phyloP scores from a whole-genome alignment of 2,113 vertebrate genomes.

The Ia io region DNA sequence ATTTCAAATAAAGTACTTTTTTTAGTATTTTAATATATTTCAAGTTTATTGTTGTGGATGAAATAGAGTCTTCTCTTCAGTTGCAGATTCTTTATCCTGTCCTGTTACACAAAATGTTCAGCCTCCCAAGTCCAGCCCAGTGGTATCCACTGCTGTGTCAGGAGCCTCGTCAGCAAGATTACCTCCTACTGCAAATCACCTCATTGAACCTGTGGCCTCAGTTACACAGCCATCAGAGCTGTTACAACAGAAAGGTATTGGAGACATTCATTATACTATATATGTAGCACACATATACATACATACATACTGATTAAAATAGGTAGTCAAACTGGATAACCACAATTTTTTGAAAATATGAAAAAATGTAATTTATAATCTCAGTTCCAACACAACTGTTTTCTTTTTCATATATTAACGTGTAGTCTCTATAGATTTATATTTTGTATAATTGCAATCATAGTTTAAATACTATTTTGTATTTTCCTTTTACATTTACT shows the following conservation, averaged over 20 bases:
- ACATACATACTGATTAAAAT: not conserved
- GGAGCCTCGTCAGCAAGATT: constrained; percentile 51
- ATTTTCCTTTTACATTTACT: constrained; percentile 26
- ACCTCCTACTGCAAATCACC: constrained; percentile 62
- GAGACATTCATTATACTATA: not conserved
- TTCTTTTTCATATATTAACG: not conserved
- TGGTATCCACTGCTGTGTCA: constrained; percentile 68
- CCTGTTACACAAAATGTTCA: constrained; percentile 72
- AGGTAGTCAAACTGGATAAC: not conserved
- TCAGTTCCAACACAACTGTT: not conserved
- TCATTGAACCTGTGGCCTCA: constrained; percentile 57
- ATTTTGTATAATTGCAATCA: not conserved
- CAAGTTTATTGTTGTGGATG: constrained; percentile 16
- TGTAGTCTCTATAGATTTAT: not conserved
- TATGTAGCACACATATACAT: no score
- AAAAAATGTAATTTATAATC: not conserved
- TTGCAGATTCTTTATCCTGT: constrained; percentile 69
- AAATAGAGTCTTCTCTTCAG: constrained; percentile 66
- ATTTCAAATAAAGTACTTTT: not conserved
- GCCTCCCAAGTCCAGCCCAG: constrained; percentile 61
- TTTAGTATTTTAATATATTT: not conserved
- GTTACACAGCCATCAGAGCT: constrained; percentile 60
- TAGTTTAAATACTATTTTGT: not conserved
- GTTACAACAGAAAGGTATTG: constrained; percentile 81
- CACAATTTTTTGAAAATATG: not conserved